Base-by-base conservation (phyloP, 2,797 vertebrate species). In the Bradypodion pumilum region DNA sequence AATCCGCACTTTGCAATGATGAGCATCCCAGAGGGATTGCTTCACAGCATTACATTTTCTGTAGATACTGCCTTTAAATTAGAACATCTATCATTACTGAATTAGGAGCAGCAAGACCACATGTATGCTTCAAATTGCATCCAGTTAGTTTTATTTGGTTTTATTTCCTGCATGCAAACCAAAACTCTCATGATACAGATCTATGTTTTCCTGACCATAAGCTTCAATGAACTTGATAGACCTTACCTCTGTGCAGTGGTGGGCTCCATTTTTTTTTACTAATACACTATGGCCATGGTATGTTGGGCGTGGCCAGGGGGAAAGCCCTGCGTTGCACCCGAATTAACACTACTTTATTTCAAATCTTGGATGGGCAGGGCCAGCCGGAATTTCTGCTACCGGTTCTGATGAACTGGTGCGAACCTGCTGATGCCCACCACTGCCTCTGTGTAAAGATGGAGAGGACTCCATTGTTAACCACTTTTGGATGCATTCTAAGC, bases 11-110 rank as follows among this genome's bases (percentile, higher is more conserved):
- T 44, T 69, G 65, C 70, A 6, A 56, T 2, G 6, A n/a, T 1
- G 12, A 63, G 76, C 3, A 82, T 78, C 75, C 88, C 84, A 10
- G 81, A 81, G 89, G 81, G 87, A 82, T 74, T 72, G 82, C 40
- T 65, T 85, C n/a, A n/a, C n/a, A n/a, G n/a, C 78, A 52, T 63
- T 68, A 85, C 82, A 65, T 52, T 73, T 63, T 76, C 60, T 46
- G 52, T 80, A 60, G 77, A 79, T 12, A 29, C 74, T 82, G 68
- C 86, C 32, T 72, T 80, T 10, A 46, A 89, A 85, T 75, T 4
- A 29, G 62, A n/a, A 16, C 82, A 73, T 89, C 4, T 92, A 29
- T 63, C 49, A 89, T 94, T 94, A 88, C 93, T 25, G 87, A 32
- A 52, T 72, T 73, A 69, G 74, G 65, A 29, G 40, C 12, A 66